phyloP scores from a whole-genome alignment of 2,888 invertebrate genomes.

The Frankliniella fusca region DNA sequence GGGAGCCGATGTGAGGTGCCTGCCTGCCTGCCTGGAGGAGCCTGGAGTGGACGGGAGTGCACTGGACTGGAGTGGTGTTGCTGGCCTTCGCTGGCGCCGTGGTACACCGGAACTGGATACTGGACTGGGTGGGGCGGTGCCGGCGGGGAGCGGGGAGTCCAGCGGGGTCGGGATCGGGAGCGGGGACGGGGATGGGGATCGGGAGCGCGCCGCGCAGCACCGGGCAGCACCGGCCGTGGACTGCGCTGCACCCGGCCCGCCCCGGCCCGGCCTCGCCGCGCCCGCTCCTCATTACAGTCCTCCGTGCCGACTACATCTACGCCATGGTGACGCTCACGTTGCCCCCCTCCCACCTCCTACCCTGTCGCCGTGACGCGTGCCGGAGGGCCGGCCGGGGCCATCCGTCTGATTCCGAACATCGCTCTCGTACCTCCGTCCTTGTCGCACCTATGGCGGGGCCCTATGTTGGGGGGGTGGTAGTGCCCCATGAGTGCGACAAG shows the following conservation, averaged over 20 bases:
- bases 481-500: no score
- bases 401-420: no score
- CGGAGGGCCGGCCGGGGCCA: not conserved
- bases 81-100: not conserved
- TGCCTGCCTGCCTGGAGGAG: not conserved
- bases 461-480: no score
- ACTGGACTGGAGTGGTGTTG: not conserved
- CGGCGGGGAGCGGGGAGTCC: slow-evolving; percentile 25
- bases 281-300: not conserved
- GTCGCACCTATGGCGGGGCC: no score
- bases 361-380: not conserved
- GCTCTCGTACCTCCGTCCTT: no score
- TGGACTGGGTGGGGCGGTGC: not conserved
- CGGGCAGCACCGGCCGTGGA: slow-evolving; percentile 33
- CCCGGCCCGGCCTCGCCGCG: not conserved
- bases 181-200: slow-evolving; percentile 20
- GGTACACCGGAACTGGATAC: not conserved
- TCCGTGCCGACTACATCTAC: not conserved
- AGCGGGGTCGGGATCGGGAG: slow-evolving; percentile 6
- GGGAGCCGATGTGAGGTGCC: slow-evolving; percentile 25
- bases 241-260: not conserved
- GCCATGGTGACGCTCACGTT: not conserved
- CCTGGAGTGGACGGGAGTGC: not conserved
- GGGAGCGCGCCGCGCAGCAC: no score
- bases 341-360: no score